Base-by-base conservation (phyloP, 1,140 invertebrate genomes). In the Propsilocerus akamusi region DNA sequence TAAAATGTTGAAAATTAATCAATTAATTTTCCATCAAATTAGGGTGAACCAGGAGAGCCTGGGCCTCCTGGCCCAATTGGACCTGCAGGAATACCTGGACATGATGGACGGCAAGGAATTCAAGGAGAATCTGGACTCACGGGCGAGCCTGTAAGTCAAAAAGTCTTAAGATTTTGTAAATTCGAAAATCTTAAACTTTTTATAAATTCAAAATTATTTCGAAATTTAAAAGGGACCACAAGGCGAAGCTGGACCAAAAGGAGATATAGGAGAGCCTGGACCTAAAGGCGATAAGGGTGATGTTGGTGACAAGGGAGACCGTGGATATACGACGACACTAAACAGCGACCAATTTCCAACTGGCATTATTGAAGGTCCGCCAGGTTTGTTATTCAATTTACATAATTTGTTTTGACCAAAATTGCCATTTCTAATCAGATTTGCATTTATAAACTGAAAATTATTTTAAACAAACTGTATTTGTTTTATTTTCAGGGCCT, bases 351-450 rank as follows among this genome's bases (percentile, higher is more conserved):
- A 86, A 54, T 86, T 92, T 66, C 82, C 88, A 48, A 85, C 86
- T 46, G 88, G 88, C 57, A 87, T 91, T 58, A 89, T 96, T 60
- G 89, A 94, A 73, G 90, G 90, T 55, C 86, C 88, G 12, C 86
- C 90, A 30, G 91, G n/a, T n/a, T n/a, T n/a, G n/a, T n/a, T n/a
- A n/a, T n/a, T n/a, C n/a, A n/a, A n/a, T n/a, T n/a, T n/a, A n/a
- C n/a, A n/a, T n/a, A n/a, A n/a, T n/a, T n/a, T n/a, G n/a, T n/a
- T n/a, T n/a, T n/a, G n/a, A n/a, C n/a, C n/a, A n/a, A n/a, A n/a
- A n/a, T n/a, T n/a, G n/a, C n/a, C n/a, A n/a, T n/a, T n/a, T n/a
- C n/a, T n/a, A n/a, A n/a, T n/a, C n/a, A n/a, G n/a, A n/a, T n/a
- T n/a, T n/a, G n/a, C n/a, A n/a, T n/a, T n/a, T n/a, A n/a, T n/a